These are phyloP conservation scores for Dromaius novaehollandiae DNA, from an alignment of 2,113 vertebrate species.

Conservation along the genomic window DNA sequence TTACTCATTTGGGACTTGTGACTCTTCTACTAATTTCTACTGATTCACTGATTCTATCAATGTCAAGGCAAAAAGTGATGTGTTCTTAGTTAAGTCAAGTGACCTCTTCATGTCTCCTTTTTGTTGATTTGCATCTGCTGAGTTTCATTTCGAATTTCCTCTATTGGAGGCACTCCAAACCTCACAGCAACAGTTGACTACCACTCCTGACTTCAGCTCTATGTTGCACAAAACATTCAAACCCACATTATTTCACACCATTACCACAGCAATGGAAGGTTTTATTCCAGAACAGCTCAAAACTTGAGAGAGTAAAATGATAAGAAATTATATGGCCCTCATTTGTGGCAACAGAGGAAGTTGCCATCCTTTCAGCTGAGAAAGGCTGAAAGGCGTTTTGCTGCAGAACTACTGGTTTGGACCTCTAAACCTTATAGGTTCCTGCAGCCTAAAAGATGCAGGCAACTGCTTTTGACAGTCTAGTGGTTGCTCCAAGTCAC, in stretches of 20 bases:
- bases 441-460: background rate
- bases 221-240: background rate
- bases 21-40: background rate
- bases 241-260: fast-evolving
- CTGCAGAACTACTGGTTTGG: background rate
- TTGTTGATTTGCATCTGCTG: background rate
- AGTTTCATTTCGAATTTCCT: slow-evolving; percentile 16
- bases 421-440: fast-evolving
- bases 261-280: background rate
- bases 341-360: background rate
- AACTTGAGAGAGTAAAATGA: background rate
- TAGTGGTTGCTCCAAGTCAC: background rate
- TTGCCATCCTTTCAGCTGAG: background rate
- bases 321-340: background rate
- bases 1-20: background rate
- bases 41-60: background rate
- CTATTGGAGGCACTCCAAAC: background rate
- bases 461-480: fast-evolving
- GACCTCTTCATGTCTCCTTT: background rate
- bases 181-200: background rate
- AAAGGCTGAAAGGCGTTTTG: background rate
- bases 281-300: background rate
- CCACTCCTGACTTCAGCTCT: background rate
- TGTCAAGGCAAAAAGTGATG: slow-evolving; percentile 15
- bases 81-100: background rate